Conservation (phyloP, 2,888 invertebrate species). For the Pristionchus arcanus region DNA sequence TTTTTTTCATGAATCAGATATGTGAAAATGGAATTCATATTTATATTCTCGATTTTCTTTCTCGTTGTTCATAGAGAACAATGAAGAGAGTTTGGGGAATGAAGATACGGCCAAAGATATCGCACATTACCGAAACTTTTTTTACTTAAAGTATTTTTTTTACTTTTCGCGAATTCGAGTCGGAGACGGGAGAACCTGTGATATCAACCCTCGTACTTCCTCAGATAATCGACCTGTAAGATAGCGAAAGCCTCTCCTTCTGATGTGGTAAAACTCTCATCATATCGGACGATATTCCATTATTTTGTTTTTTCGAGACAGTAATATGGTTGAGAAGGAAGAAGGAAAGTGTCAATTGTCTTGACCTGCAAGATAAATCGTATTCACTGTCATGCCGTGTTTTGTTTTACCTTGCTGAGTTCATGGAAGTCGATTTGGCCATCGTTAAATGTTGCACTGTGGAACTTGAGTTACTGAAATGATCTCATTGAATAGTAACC, state of each 20-base stretch:
- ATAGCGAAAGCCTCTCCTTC: constrained; percentile 1
- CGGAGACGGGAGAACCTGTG: too few species aligned
- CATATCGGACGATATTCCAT: constrained; percentile 12
- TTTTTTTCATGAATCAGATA: too few species aligned
- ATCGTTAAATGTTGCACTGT: not conserved
- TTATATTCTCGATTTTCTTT: too few species aligned
- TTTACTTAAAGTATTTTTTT: too few species aligned
- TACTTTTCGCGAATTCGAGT: too few species aligned
- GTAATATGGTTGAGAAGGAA: constrained; percentile 10
- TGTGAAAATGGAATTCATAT: too few species aligned
- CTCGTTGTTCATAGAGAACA: too few species aligned
- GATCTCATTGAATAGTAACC: not conserved
- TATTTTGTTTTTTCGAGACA: constrained; percentile 24
- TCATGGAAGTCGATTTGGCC: not conserved
- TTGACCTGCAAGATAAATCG: not conserved
- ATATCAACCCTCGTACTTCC: constrained; percentile 15
- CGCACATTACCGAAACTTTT: too few species aligned
- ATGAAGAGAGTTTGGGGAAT: too few species aligned
- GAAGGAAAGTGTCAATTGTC: constrained; percentile 4
- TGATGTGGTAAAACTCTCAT: not conserved
- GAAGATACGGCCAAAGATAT: too few species aligned
- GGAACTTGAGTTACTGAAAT: not conserved
- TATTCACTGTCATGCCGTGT: not conserved
- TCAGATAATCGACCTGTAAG: not conserved
- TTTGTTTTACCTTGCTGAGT: not conserved